Evolutionary conservation across 2,797 vertebrate genomes (phyloP).

Genomic region (Leptoclinus maculatus): DNA sequence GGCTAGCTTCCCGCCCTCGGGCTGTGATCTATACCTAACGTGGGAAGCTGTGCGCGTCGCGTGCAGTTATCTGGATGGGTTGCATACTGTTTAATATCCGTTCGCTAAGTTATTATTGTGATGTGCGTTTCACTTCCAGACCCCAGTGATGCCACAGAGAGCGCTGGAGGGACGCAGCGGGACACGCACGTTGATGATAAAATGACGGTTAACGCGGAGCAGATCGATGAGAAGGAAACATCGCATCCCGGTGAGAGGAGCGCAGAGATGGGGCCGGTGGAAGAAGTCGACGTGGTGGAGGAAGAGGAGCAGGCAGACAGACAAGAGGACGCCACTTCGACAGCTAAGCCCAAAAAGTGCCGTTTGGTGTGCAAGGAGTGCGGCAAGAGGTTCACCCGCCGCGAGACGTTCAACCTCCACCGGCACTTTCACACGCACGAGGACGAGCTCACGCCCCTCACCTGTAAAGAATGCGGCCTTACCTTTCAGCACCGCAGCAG

Average conservation of each 20-base stretch:
- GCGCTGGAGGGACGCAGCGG: slow-evolving; percentile 32
- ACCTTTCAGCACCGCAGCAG: slow-evolving; percentile 86
- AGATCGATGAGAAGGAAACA: background rate
- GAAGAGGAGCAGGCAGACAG: slow-evolving; percentile 17
- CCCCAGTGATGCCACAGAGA: background rate
- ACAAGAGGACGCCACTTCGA: slow-evolving; percentile 18
- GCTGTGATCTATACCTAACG: no score
- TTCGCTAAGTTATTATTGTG: slow-evolving; percentile 21
- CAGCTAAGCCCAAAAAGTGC: slow-evolving; percentile 67
- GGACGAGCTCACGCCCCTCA: slow-evolving; percentile 83
- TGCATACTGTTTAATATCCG: background rate
- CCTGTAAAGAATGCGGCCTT: slow-evolving; percentile 86
- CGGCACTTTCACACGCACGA: slow-evolving; percentile 85
- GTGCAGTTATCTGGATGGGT: background rate
- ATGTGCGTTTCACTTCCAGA: slow-evolving; percentile 53
- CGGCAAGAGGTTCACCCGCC: slow-evolving; percentile 81
- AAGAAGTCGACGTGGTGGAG: slow-evolving; percentile 12
- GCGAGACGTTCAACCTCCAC: slow-evolving; percentile 87
- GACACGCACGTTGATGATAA: slow-evolving; percentile 18
- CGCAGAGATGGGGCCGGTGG: slow-evolving; percentile 14
- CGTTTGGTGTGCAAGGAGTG: slow-evolving; percentile 83
- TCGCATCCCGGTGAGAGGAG: background rate
- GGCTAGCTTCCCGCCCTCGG: background rate
- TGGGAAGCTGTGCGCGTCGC: background rate
- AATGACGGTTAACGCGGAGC: slow-evolving; percentile 22